These are phyloP conservation scores for Drosophila imparisetae DNA, from an alignment of 2,888 invertebrate genomes.

Conservation along the genomic window DNA sequence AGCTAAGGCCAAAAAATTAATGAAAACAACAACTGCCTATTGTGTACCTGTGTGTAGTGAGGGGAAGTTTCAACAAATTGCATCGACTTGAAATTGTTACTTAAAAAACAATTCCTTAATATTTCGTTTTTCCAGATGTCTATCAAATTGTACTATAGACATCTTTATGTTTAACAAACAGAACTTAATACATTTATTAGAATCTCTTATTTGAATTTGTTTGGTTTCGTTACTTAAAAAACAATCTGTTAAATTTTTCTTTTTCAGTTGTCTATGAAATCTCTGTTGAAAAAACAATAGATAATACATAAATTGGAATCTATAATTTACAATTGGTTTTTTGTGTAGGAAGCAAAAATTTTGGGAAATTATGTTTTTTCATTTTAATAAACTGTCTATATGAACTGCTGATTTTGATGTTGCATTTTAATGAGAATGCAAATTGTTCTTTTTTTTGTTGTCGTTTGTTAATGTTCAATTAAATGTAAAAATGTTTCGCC, in stretches of 20 bases:
- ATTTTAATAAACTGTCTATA: neutral
- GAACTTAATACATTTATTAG: neutral
- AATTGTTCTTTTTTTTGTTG: slow-evolving; percentile 48
- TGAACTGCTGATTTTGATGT: slow-evolving; percentile 34
- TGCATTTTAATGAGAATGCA: slow-evolving; percentile 20
- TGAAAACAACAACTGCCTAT: neutral
- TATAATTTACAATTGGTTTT: neutral
- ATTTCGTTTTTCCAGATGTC: neutral
- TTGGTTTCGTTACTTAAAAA: neutral
- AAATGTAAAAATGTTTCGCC: slow-evolving; percentile 34
- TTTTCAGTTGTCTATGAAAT: neutral
- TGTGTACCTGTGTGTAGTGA: slow-evolving; percentile 31
- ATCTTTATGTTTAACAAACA: slow-evolving; percentile 1
- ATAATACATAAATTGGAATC: neutral
- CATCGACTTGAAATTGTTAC: slow-evolving; percentile 3
- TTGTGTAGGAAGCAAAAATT: neutral
- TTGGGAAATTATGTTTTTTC: neutral
- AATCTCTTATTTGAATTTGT: neutral
- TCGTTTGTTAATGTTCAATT: slow-evolving; percentile 12
- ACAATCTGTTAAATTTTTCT: neutral
- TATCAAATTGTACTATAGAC: neutral
- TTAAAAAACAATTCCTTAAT: neutral
- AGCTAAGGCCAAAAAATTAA: slow-evolving; percentile 69
- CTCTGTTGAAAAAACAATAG: neutral
- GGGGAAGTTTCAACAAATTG: neutral